phyloP scores from a whole-genome alignment of 2,113 vertebrate species.

The Protomyctophum bolini region DNA sequence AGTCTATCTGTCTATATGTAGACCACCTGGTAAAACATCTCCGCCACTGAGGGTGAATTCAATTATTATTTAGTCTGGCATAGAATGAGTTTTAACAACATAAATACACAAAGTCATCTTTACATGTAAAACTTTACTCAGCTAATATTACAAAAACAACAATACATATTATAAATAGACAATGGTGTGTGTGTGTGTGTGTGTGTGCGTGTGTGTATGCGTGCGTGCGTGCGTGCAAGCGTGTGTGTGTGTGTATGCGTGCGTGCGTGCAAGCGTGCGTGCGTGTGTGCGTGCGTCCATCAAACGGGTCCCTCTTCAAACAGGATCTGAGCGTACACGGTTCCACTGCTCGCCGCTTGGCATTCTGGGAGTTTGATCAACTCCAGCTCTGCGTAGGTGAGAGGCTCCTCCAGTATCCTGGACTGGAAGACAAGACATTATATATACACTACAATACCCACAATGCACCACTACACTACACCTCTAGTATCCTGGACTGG shows the following conservation, averaged over 20 bases:
- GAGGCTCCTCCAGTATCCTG: slow-evolving; percentile 90
- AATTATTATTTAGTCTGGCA: too few relatives aligned
- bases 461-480: too few relatives aligned
- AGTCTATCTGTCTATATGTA: too few relatives aligned
- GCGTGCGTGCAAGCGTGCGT: slow-evolving; percentile 14
- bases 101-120: too few relatives aligned
- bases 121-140: too few relatives aligned
- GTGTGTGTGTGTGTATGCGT: slow-evolving; percentile 20
- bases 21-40: too few relatives aligned
- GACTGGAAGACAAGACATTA: slow-evolving; percentile 75
- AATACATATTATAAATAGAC: too few relatives aligned
- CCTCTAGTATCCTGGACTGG: too few relatives aligned
- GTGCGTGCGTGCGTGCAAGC: not conserved
- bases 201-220: not conserved
- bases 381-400: slow-evolving; percentile 97
- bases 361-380: slow-evolving; percentile 85
- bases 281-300: slow-evolving; percentile 33
- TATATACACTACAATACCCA: too few relatives aligned
- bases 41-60: too few relatives aligned
- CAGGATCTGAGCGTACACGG: slow-evolving; percentile 94
- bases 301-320: slow-evolving; percentile 89
- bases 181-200: slow-evolving; percentile 1
- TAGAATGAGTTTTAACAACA: too few relatives aligned
- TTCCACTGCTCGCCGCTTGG: slow-evolving; percentile 79
- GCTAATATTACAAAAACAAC: too few relatives aligned